A percentile compares a stretch with the other conserved stretches of the same genome.
Conservation (phyloP, 2,797 vertebrate species). For the Kryptolebias ocellatus region DNA sequence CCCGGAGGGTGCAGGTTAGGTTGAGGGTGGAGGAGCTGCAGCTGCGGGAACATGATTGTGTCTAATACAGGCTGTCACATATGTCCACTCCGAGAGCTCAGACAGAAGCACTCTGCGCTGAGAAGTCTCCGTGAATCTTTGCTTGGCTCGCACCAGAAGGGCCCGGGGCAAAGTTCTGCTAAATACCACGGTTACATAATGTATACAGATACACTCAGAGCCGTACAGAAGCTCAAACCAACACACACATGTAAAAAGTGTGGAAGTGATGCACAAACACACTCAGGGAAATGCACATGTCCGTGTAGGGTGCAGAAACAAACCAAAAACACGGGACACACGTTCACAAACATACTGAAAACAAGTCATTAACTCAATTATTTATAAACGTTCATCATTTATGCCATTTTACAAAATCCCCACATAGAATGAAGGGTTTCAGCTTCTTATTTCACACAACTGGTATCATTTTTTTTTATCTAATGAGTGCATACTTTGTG, state of each 20-base stretch:
- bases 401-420: too few species aligned
- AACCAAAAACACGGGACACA: background rate
- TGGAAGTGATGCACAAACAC: slow-evolving; percentile 6
- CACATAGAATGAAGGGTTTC: too few species aligned
- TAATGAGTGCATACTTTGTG: too few species aligned
- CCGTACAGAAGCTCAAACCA: background rate
- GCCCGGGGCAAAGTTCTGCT: slow-evolving; percentile 38
- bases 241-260: slow-evolving; percentile 2
- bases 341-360: background rate
- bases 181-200: slow-evolving; percentile 64
- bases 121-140: slow-evolving; percentile 36
- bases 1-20: slow-evolving; percentile 12
- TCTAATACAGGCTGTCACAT: slow-evolving; percentile 50
- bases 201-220: background rate
- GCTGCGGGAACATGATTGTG: slow-evolving; percentile 25
- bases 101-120: slow-evolving; percentile 26
- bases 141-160: slow-evolving; percentile 26
- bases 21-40: slow-evolving; percentile 29
- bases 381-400: too few species aligned
- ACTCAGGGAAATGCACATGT: background rate
- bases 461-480: too few species aligned
- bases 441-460: too few species aligned
- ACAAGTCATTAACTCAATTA: background rate
- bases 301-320: background rate
- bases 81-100: slow-evolving; percentile 28